phyloP scores from a whole-genome alignment of 2,797 vertebrate species.

The Pterois miles region DNA sequence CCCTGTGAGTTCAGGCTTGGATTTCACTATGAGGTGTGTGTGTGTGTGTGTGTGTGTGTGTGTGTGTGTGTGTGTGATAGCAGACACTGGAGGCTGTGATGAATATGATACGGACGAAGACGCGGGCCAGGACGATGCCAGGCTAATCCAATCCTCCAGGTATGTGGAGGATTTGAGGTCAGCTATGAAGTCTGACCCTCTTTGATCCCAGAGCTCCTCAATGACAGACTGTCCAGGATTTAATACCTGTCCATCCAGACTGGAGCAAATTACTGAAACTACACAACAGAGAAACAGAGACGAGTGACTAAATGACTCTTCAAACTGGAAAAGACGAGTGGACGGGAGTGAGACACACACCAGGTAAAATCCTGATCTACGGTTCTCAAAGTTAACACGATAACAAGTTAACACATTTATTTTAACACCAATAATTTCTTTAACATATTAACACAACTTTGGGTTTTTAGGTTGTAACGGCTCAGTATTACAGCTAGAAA shows the following conservation, averaged over 20 bases:
- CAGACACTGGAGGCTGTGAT: not conserved
- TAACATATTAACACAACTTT: no score
- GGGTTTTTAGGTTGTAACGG: no score
- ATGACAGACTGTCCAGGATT: constrained; percentile 1
- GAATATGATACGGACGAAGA: not conserved
- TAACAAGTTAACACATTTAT: no score
- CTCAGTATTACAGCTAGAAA: no score
- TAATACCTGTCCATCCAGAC: not conserved
- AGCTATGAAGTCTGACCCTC: constrained; percentile 14
- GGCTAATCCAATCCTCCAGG: constrained; percentile 42
- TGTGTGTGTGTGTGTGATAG: not conserved
- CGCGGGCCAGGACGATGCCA: constrained; percentile 6
- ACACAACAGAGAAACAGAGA: not conserved
- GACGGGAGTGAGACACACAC: not conserved
- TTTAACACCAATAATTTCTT: no score
- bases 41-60: not conserved
- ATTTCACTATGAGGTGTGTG: not conserved
- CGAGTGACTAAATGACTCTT: not conserved
- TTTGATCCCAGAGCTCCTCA: constrained; percentile 39
- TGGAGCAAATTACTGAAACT: not conserved
- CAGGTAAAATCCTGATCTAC: no score
- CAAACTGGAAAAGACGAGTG: not conserved
- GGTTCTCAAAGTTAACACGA: no score
- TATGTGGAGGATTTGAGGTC: constrained; percentile 34
- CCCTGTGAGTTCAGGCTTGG: not conserved